These are phyloP conservation scores for Rana temporaria DNA, from an alignment of 2,113 vertebrate genomes.

Conservation along the genomic window DNA sequence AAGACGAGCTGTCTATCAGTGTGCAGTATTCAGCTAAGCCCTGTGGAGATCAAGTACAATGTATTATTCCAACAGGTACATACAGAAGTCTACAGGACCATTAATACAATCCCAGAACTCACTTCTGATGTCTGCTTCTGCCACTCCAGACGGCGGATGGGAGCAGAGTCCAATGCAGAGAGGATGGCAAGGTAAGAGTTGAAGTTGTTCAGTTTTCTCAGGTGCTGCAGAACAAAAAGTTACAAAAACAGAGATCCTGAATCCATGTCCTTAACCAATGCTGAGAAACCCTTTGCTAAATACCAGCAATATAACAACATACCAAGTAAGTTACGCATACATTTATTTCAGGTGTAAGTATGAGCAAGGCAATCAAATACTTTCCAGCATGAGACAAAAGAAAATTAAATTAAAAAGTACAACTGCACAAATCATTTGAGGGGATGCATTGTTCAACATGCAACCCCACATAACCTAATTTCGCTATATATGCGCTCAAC, in stretches of 20 bases:
- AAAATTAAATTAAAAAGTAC: no score
- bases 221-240: conserved; percentile 77
- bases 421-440: no score
- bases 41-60: conserved; percentile 58
- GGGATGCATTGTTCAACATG: no score
- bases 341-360: no score
- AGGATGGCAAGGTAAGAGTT: conserved; percentile 98
- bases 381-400: no score
- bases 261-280: no score
- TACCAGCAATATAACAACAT: no score
- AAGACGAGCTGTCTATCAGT: conserved; percentile 96
- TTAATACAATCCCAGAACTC: conserved; percentile 33
- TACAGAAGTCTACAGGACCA: background rate
- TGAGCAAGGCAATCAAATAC: no score
- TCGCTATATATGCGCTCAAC: no score
- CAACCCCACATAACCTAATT: no score
- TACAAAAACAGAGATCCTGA: background rate
- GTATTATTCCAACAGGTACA: background rate
- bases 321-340: no score
- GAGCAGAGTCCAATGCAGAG: conserved; percentile 95
- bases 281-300: no score
- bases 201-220: conserved; percentile 98
- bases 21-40: conserved; percentile 98
- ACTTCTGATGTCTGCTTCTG: conserved; percentile 99
- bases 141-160: conserved; percentile 96